Base-by-base conservation (phyloP, 2,113 vertebrate species). In the Hemichromis elongatus region DNA sequence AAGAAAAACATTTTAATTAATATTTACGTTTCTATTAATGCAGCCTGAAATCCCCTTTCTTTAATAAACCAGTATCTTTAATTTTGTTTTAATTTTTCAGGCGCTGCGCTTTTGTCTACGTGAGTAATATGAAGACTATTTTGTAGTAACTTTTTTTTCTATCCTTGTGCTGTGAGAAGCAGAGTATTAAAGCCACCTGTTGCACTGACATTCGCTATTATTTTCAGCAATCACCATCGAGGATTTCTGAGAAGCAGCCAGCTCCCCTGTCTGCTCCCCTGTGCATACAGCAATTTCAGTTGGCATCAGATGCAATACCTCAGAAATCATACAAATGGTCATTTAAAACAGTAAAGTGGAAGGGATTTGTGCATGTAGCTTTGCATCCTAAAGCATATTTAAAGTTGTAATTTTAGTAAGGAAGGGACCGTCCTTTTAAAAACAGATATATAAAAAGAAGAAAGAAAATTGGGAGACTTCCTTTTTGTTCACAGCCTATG, bases 181-280 rank as follows among this genome's bases (percentile, higher is more conserved):
- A 70, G 47, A 66, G 52, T 33, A 9, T 18, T 53, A 90, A 90
- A 92, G 78, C 55, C 86, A 83, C 92, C 86, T 92, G 88, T 88
- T 92, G 79, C 45, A 47, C 54, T 81, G 86, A 89, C 57, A 92
- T 90, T 91, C 91, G 9, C 50, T 79, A 66, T 90, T 73, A 85
- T 91, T 93, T 89, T 82, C 70, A 79, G 45, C 80, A 89, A 91
- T 92, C 86, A 89, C 80, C 24, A 70, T 26, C 19, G 11, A 81
- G 59, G 56, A 82, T 77, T 88, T 88, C 52, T 77, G 82, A 87
- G 87, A 81, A 80, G 61, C 79, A 73, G 77, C 59, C 53, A 50
- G 53, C 82, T 84, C 56, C 21, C 87, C 83, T 70, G 55, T 83
- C 77, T 66, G 83, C 73, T 82, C 52, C 54, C 28, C 80, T 26